Percentiles rank a stretch among this genome's conserved stretches.
phyloP scores from a whole-genome alignment of 1,140 invertebrate species.

The Drosophila triauraria region DNA sequence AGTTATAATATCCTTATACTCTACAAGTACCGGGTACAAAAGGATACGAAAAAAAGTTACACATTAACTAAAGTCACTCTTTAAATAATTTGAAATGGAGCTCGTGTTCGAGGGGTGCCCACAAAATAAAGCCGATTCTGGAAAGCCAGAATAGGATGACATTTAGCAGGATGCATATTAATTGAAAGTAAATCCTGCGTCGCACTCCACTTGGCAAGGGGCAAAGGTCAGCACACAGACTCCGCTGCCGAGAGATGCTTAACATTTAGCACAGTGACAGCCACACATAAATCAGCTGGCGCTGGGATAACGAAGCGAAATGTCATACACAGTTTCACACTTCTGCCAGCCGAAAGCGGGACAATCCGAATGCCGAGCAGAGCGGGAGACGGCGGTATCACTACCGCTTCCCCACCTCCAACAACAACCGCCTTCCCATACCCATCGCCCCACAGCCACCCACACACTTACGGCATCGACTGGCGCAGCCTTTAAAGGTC shows the following conservation, averaged over 20 bases:
- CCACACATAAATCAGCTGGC: slow-evolving; percentile 66
- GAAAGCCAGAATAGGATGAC: slow-evolving; percentile 12
- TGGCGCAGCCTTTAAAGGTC: slow-evolving; percentile 73
- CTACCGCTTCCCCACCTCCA: slow-evolving; percentile 16
- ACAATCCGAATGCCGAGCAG: slow-evolving; percentile 29
- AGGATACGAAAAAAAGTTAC: too few species aligned
- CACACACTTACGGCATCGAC: slow-evolving; percentile 42
- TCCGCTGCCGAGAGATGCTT: slow-evolving; percentile 25
- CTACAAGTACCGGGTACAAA: too few species aligned
- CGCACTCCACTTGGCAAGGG: slow-evolving; percentile 11
- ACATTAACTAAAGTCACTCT: too few species aligned
- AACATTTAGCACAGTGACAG: slow-evolving; percentile 37
- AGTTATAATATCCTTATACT: too few species aligned
- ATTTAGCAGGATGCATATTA: slow-evolving; percentile 30
- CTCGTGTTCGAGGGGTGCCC: background rate
- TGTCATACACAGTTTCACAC: slow-evolving; percentile 73
- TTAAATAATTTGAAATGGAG: background rate
- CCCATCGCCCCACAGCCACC: slow-evolving; percentile 23
- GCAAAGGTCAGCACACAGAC: slow-evolving; percentile 42
- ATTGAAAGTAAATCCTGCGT: slow-evolving; percentile 14
- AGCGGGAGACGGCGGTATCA: slow-evolving; percentile 48
- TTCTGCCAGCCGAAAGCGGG: slow-evolving; percentile 45
- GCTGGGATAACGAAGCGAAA: slow-evolving; percentile 59
- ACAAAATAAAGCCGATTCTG: background rate
- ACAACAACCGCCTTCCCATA: slow-evolving; percentile 1